phyloP scores from a whole-genome alignment of 2,888 invertebrate species.

The Eulithis prunata region DNA sequence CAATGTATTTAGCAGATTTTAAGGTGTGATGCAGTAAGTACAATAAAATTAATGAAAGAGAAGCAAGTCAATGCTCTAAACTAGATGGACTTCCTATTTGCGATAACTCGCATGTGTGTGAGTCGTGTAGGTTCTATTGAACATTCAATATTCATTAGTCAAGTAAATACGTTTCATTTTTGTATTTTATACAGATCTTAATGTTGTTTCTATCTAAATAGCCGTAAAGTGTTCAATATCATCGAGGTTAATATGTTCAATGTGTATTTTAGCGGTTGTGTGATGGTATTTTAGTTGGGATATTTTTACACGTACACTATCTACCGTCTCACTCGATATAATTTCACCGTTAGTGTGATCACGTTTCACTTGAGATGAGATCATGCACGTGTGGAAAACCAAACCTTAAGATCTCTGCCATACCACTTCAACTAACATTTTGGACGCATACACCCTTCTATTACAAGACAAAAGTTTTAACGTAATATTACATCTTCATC shows the following conservation, averaged over 20 bases:
- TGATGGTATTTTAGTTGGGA: conserved; percentile 5
- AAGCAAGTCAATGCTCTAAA: neutral
- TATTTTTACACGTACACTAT: conserved; percentile 7
- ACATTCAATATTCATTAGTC: conserved; percentile 8
- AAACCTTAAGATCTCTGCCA: neutral
- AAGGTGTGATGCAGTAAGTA: conserved; percentile 46
- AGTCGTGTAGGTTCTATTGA: conserved; percentile 31
- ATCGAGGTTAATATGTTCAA: conserved; percentile 13
- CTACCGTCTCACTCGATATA: neutral
- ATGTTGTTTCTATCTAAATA: conserved; percentile 23
- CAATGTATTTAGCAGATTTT: conserved; percentile 52
- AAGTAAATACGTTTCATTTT: neutral
- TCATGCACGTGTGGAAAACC: conserved; percentile 3
- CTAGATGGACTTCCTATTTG: neutral
- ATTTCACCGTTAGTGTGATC: neutral
- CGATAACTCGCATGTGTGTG: neutral
- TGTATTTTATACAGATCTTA: conserved; percentile 15
- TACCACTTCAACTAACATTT: neutral
- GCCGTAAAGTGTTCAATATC: conserved; percentile 30
- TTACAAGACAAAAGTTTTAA: neutral
- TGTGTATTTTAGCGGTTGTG: conserved; percentile 10
- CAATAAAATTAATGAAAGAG: conserved; percentile 38
- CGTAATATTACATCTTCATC: neutral
- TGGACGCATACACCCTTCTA: neutral
- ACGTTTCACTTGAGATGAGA: neutral